phyloP scores from a whole-genome alignment of 2,113 vertebrate species.

The Prunella fulvescens region DNA sequence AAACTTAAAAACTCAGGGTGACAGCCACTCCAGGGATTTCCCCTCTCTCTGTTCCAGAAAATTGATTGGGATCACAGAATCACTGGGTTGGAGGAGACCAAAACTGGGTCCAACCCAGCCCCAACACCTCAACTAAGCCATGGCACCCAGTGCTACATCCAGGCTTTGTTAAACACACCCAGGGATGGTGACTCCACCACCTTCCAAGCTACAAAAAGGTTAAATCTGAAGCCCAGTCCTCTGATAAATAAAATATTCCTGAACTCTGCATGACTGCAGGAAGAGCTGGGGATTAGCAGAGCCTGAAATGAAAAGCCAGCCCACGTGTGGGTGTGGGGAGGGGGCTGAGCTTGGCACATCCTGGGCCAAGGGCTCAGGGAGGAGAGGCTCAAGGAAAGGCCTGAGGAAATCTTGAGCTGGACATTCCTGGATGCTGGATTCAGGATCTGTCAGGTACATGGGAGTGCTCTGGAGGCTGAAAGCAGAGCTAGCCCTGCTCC shows the following conservation, averaged over 20 bases:
- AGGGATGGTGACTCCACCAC: background rate
- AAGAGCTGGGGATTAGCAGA: background rate
- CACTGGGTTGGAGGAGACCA: no score
- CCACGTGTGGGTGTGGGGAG: background rate
- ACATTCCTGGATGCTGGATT: background rate
- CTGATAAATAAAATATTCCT: constrained; percentile 14
- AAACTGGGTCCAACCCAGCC: no score
- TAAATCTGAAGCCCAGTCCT: background rate
- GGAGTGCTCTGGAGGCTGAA: background rate
- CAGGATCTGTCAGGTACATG: background rate
- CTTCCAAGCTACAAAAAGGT: background rate
- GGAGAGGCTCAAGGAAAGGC: background rate
- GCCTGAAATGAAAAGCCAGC: background rate
- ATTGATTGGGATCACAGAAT: background rate
- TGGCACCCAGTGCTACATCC: no score
- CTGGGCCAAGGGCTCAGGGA: background rate
- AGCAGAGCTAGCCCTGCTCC: background rate
- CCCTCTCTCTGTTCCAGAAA: background rate
- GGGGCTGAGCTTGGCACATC: background rate
- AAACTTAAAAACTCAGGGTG: no score
- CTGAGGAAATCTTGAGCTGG: background rate
- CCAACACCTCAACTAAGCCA: no score
- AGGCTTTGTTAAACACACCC: no score
- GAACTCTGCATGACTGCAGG: background rate
- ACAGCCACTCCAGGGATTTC: background rate